A percentile compares a stretch with the other conserved stretches of the same genome.
These are phyloP conservation scores for Trissolcus japonicus DNA, from an alignment of 2,888 invertebrate species.

Conservation along the genomic window DNA sequence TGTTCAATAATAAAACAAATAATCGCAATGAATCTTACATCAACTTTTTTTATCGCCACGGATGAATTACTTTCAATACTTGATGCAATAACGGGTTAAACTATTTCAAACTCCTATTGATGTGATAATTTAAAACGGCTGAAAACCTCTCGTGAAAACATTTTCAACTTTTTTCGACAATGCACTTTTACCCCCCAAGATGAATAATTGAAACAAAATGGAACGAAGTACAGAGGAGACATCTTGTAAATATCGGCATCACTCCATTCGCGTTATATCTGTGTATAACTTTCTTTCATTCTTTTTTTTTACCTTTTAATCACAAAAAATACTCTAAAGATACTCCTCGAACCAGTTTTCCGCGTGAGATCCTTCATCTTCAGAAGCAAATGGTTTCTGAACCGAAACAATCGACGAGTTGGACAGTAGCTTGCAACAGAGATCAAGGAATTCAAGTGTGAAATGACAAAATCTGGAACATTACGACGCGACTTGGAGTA, in stretches of 20 bases:
- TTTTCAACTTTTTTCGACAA: too few relatives aligned
- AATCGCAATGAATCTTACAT: too few relatives aligned
- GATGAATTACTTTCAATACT: too few relatives aligned
- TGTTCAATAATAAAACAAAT: too few relatives aligned
- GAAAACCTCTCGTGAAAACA: too few relatives aligned
- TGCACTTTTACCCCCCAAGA: too few relatives aligned
- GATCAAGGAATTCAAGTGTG: constrained; percentile 57
- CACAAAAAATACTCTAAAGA: constrained; percentile 48
- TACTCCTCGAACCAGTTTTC: constrained; percentile 52
- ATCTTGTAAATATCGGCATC: constrained; percentile 10
- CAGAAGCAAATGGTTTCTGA: constrained; percentile 56
- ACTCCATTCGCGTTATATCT: constrained; percentile 19
- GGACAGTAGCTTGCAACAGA: constrained; percentile 49
- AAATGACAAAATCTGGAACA: constrained; percentile 56
- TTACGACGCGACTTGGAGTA: constrained; percentile 57
- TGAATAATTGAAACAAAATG: too few relatives aligned
- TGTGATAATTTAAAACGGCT: too few relatives aligned
- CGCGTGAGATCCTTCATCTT: constrained; percentile 55
- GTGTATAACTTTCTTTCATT: constrained; percentile 27
- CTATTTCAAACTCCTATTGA: too few relatives aligned
- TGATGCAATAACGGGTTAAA: too few relatives aligned
- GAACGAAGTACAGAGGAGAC: not conserved
- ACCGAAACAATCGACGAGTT: constrained; percentile 53
- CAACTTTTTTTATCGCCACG: too few relatives aligned
- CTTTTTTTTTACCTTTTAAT: constrained; percentile 48